These are phyloP conservation scores for Azemiops feae DNA, from an alignment of 2,113 vertebrate genomes.

Conservation along the genomic window DNA sequence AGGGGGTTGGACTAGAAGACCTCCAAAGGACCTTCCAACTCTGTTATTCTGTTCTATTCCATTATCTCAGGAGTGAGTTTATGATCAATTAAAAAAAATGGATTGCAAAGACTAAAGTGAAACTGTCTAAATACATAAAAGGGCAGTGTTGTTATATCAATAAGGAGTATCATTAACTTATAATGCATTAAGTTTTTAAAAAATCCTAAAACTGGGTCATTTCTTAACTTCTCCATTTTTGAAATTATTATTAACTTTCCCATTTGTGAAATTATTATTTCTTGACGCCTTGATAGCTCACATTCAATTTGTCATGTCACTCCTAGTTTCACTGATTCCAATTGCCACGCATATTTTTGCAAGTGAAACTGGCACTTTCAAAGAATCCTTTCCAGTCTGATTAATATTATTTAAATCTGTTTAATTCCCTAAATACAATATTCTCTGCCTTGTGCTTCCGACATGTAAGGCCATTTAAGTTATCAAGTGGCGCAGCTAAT, in stretches of 20 bases:
- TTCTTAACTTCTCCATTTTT: not conserved
- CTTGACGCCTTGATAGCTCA: not conserved
- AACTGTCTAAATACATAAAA: not conserved
- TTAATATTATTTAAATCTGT: slow-evolving; percentile 25
- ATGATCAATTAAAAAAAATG: not conserved
- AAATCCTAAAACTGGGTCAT: slow-evolving; percentile 1
- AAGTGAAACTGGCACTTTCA: slow-evolving; percentile 10
- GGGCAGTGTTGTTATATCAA: not conserved
- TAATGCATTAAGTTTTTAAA: not conserved
- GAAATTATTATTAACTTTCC: not conserved
- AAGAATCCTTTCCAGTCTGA: slow-evolving; percentile 15
- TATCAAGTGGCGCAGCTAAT: slow-evolving; percentile 21
- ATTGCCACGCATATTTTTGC: slow-evolving; percentile 18
- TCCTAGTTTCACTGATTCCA: not conserved
- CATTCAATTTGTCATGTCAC: not conserved
- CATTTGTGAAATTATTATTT: not conserved
- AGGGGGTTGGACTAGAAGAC: not conserved
- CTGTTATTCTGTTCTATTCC: not conserved
- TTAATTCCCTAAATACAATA: slow-evolving; percentile 15
- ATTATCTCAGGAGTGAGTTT: not conserved
- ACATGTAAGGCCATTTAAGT: slow-evolving; percentile 22
- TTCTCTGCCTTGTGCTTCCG: slow-evolving; percentile 10
- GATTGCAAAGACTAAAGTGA: not conserved
- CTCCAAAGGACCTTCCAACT: not conserved
- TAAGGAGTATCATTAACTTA: not conserved